Conservation (phyloP, 2,888 invertebrate genomes). For the Agriopis marginaria region DNA sequence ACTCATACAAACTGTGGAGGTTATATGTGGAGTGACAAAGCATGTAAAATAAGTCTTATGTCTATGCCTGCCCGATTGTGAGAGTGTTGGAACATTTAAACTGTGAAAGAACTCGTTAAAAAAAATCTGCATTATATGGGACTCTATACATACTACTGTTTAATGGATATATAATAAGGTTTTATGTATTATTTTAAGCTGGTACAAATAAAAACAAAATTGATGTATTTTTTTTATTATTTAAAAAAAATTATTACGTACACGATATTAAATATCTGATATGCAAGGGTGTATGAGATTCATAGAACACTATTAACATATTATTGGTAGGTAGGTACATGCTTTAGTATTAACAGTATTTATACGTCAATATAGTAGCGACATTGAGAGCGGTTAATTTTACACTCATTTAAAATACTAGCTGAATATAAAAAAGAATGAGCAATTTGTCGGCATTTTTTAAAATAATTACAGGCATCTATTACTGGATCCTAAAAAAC, state of each 20-base stretch:
- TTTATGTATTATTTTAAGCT: background rate
- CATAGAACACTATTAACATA: slow-evolving; percentile 11
- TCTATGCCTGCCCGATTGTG: background rate
- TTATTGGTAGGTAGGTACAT: slow-evolving; percentile 10
- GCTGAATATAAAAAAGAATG: background rate
- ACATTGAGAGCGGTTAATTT: background rate
- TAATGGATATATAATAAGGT: background rate
- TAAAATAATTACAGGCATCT: background rate
- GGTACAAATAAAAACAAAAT: slow-evolving; percentile 16
- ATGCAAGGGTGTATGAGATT: slow-evolving; percentile 38
- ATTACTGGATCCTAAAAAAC: background rate
- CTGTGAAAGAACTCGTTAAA: background rate
- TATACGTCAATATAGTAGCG: background rate
- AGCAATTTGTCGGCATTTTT: slow-evolving; percentile 1
- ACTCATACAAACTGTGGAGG: slow-evolving; percentile 31
- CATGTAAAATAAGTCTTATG: background rate
- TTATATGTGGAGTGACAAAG: slow-evolving; percentile 19
- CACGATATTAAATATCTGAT: slow-evolving; percentile 37
- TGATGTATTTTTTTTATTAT: slow-evolving; percentile 36
- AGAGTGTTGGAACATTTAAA: background rate
- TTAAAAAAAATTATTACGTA: slow-evolving; percentile 41
- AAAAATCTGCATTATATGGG: background rate
- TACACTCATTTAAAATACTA: background rate
- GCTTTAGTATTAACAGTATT: slow-evolving; percentile 26
- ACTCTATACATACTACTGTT: background rate